phyloP scores from a whole-genome alignment of 1,140 invertebrate species.

The Bombyx mandarina region DNA sequence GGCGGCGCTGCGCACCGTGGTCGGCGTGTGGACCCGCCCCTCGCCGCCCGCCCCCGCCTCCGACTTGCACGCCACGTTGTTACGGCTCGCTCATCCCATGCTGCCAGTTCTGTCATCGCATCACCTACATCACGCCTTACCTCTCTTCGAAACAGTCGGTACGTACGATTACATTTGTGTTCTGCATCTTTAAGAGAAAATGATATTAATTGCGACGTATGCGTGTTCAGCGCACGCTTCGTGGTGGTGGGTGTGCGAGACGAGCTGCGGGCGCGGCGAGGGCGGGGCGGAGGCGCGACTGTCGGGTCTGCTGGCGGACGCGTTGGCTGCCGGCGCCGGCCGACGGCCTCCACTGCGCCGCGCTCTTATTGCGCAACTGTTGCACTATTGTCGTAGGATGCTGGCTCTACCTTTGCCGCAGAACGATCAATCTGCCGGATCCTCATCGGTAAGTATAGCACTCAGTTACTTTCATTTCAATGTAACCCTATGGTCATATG shows the following conservation, averaged over 20 bases:
- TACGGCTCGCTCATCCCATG: constrained; percentile 44
- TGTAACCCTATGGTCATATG: neutral
- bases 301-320: constrained; percentile 53
- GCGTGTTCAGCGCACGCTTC: constrained; percentile 37
- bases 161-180: constrained; percentile 7
- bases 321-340: constrained; percentile 33
- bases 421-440: constrained; percentile 4
- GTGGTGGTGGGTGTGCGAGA: constrained; percentile 43
- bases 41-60: constrained; percentile 24
- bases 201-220: neutral
- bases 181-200: neutral
- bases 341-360: constrained; percentile 49
- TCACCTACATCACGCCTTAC: constrained; percentile 36
- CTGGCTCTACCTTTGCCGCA: constrained; percentile 77
- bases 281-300: constrained; percentile 38
- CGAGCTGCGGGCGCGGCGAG: constrained; percentile 30
- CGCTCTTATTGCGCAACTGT: constrained; percentile 56
- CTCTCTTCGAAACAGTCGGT: constrained; percentile 47
- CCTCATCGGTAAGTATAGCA: neutral
- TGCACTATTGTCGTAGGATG: constrained; percentile 71
- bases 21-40: constrained; percentile 6
- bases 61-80: constrained; percentile 48
- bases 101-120: constrained; percentile 35
- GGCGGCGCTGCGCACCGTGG: constrained; percentile 27
- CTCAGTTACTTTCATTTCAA: neutral